A percentile compares a stretch with the other conserved stretches of the same genome.
These are phyloP conservation scores for Pseudomugil tenellus DNA, from an alignment of 2,797 vertebrate species.

Conservation along the genomic window DNA sequence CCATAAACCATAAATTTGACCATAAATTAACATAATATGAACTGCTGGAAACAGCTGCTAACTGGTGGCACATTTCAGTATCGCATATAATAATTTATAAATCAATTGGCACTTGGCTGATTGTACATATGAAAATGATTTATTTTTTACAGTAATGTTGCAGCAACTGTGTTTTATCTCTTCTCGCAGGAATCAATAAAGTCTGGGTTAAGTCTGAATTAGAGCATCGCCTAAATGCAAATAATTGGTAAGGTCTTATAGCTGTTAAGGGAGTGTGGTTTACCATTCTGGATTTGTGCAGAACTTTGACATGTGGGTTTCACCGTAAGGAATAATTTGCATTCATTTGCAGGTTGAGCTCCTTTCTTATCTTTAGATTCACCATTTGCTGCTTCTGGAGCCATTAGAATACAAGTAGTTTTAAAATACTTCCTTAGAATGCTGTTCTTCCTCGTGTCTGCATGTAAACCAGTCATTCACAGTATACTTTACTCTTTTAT, in stretches of 20 bases:
- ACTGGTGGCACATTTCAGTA: not conserved
- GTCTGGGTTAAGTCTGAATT: not conserved
- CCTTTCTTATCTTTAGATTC: not conserved
- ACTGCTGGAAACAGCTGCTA: not conserved
- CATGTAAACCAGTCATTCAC: not conserved
- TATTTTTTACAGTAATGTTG: not conserved
- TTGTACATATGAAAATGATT: not conserved
- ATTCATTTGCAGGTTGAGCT: not conserved
- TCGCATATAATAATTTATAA: not conserved
- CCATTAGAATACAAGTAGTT: conserved; percentile 4
- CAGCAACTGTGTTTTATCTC: not conserved
- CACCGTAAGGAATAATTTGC: not conserved
- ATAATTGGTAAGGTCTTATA: not conserved
- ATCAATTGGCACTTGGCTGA: not conserved
- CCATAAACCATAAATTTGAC: too few relatives aligned
- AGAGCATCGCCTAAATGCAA: not conserved
- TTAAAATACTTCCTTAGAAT: conserved; percentile 4
- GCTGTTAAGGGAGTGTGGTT: not conserved
- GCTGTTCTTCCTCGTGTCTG: not conserved
- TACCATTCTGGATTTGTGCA: not conserved
- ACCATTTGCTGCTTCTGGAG: not conserved
- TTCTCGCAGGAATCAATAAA: not conserved
- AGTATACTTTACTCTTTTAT: too few relatives aligned
- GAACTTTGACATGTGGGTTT: not conserved
- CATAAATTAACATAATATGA: too few relatives aligned